Conservation (phyloP, 53 echinoderm and acorn worm genomes). For the Glandiceps talaboti region DNA sequence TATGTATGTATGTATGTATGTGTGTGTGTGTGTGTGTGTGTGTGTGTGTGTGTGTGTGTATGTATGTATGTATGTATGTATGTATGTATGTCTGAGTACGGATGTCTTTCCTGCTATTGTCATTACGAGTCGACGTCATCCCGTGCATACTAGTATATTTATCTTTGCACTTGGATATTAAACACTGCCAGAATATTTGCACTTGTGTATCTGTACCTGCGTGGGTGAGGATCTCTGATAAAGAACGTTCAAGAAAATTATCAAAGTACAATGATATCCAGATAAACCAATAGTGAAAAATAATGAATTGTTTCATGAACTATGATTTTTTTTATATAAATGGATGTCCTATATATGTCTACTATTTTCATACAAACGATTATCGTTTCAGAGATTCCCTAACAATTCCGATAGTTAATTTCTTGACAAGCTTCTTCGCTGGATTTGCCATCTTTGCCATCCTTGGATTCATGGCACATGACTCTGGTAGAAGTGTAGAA, state of each 20-base stretch:
- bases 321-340: too few relatives aligned
- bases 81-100: background rate
- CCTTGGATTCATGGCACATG: background rate
- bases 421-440: background rate
- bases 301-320: too few relatives aligned
- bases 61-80: background rate
- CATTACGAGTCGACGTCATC: too few relatives aligned
- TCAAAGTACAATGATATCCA: too few relatives aligned
- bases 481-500: background rate
- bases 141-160: too few relatives aligned
- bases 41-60: background rate
- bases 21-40: background rate
- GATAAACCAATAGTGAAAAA: too few relatives aligned
- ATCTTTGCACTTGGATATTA: background rate
- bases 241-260: too few relatives aligned
- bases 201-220: background rate
- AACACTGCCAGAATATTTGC: background rate
- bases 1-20: background rate
- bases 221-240: too few relatives aligned
- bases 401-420: background rate
- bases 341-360: too few relatives aligned
- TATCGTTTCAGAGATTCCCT: conserved; percentile 3
- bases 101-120: too few relatives aligned
- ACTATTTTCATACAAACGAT: too few relatives aligned
- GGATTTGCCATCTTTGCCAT: background rate